Evolutionary conservation across 2,888 invertebrate species (phyloP), one percentile per base, ranked within the genome.

Genomic region (Rhamphomyia laevipes): DNA sequence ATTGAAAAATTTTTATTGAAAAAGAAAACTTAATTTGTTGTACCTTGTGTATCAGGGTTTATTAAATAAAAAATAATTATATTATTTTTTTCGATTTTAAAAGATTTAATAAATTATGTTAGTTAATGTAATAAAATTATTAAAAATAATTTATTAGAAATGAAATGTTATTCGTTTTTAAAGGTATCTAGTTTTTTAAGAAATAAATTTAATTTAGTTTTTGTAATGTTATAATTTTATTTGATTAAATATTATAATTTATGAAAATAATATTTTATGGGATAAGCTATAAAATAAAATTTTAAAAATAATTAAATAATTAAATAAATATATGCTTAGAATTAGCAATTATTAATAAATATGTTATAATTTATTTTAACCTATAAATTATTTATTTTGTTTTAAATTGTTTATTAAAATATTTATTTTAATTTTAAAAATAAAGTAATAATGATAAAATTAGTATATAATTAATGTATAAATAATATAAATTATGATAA

Each of bases 1-100:
- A 50, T 52, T 68, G 60, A 74, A 74, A 72, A 68, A 64, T 55
- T 68, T 68, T 65, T 74, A 64, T 60, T 55, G 47, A 30, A 57
- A 69, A 77, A 77, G 74, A 74, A 77, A 67, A 72, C 73, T 76
- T 76, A 49, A 72, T 67, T 76, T 75, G 68, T 67, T 74, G 76
- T 82, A 80, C 80, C 80, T 82, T 82, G 78, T 76, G 81, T 80
- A 80, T 81, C 76, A 81, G 80, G 77, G 77, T 75, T 76, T 74
- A 76, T 78, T 74, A 73, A 81, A 58, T 66, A 72, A 65, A 59
- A 56, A 57, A 59, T 63, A 61, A 58, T 63, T 61, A 63, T 47
- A 41, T 51, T 65, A 68, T 67, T 68, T 66, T 72, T 79, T 73
- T 76, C 76, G 77, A 80, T 77, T 74, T 75, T 71, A 74, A 73